A percentile compares a stretch with the other conserved stretches of the same genome.
phyloP scores from a whole-genome alignment of 2,888 invertebrate genomes.

The Acanthosepion esculentum region DNA sequence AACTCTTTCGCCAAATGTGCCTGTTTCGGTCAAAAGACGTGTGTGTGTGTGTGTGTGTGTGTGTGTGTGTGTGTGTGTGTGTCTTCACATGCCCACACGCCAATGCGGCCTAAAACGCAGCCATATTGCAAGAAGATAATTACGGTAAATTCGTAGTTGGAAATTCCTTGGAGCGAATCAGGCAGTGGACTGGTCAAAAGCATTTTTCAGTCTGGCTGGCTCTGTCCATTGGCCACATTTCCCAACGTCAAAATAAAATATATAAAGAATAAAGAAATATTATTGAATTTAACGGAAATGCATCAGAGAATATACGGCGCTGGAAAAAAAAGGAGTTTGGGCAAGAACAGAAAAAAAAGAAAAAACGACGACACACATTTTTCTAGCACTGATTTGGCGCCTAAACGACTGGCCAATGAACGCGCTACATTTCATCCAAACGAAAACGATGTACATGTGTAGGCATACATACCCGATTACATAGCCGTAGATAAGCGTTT shows the following conservation, averaged over 20 bases:
- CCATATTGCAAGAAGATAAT: neutral
- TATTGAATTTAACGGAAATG: constrained; percentile 33
- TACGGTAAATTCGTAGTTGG: neutral
- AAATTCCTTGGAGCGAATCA: neutral
- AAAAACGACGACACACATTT: neutral
- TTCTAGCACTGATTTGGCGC: neutral
- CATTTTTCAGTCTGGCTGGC: neutral
- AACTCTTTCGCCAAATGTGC: too few species aligned
- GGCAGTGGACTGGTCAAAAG: neutral
- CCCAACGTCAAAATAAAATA: neutral
- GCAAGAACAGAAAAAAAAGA: neutral
- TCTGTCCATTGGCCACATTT: neutral
- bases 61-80: neutral
- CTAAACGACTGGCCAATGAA: neutral
- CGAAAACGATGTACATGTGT: neutral
- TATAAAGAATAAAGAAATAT: neutral
- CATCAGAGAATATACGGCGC: neutral
- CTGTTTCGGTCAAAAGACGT: too few species aligned
- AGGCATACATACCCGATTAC: neutral
- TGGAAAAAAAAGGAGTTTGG: neutral
- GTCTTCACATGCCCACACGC: neutral
- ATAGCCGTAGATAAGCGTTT: neutral
- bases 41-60: neutral
- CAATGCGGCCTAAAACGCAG: neutral
- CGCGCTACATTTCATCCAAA: neutral